Evolutionary conservation across 1,140 invertebrate genomes (phyloP), one percentile per base, ranked within the genome.

Genomic region (Drosophila erecta): DNA sequence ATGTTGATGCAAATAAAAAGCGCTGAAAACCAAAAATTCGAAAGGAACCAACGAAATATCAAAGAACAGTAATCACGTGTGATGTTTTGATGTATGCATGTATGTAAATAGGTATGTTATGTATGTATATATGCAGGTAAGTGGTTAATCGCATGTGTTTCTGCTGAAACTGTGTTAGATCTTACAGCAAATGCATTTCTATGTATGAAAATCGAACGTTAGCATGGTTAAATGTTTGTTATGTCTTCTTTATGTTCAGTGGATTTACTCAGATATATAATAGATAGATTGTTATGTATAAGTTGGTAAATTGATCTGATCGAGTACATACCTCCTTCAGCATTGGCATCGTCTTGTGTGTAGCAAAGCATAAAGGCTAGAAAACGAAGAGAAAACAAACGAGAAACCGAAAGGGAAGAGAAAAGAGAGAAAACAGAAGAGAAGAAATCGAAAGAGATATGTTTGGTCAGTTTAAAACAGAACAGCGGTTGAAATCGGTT

Each of bases 281-380:
- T 38, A 56, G 15, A 57, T 53, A 57, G 8, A 58, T 62, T 64
- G 30, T 46, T 56, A 67, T 72, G 27, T 35, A 66, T 46, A 60
- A 65, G 54, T 57, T 56, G 41, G 37, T 67, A 38, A 72, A 70
- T 76, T 46, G 35, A 41, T 74, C 33, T 76, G 73, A 81, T 80
- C 79, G 62, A 81, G 91, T 93, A 94, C 95, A 94, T 96, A 97
- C 96, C 96, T 96, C 96, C 96, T 96, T 97, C 96, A 83, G 95
- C 95, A 93, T 96, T 96, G 84, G 96, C 94, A 93, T 97, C 96
- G 93, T 97, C 96, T 94, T 97, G 96, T 90, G 96, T 96, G 94
- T 97, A 97, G 94, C 96, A 97, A 93, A 97, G 95, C 96, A 97
- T 97, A 94, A 97, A 97, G 93, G 96, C 96, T 97, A 95, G 89